These are phyloP conservation scores for Temnothorax rugatulus DNA, from an alignment of 2,888 invertebrate genomes.

Conservation along the genomic window DNA sequence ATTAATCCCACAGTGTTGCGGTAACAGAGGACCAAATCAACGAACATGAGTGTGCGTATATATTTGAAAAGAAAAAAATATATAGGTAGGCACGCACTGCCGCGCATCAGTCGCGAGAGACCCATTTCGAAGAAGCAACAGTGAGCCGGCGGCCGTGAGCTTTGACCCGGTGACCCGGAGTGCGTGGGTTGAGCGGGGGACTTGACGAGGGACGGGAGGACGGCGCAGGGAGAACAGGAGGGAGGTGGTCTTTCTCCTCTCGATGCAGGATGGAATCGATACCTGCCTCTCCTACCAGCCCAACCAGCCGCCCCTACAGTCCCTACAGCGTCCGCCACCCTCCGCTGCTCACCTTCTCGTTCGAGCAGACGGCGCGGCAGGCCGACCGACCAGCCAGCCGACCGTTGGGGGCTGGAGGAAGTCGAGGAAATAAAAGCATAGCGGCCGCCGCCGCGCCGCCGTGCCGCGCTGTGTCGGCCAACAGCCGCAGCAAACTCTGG, in stretches of 20 bases:
- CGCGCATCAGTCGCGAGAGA: conserved; percentile 27
- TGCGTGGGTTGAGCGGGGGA: conserved; percentile 73
- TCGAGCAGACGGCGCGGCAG: conserved; percentile 43
- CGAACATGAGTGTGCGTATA: background rate
- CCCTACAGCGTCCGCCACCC: conserved; percentile 52
- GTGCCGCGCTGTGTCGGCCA: conserved; percentile 24
- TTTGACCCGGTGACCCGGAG: conserved; percentile 85
- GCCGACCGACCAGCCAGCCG: conserved; percentile 28
- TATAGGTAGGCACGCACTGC: conserved; percentile 21
- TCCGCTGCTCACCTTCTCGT: conserved; percentile 55
- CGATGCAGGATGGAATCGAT: conserved; percentile 83
- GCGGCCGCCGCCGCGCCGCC: background rate
- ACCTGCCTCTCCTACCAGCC: conserved; percentile 81
- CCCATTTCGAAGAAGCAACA: conserved; percentile 77
- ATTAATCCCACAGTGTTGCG: background rate
- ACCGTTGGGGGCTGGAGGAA: conserved; percentile 23
- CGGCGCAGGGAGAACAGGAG: conserved; percentile 6
- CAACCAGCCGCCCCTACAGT: conserved; percentile 67
- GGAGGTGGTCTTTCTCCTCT: conserved; percentile 70
- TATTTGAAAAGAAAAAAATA: background rate
- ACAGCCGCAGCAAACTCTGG: conserved; percentile 35
- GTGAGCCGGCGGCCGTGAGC: conserved; percentile 84
- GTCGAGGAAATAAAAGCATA: conserved; percentile 54
- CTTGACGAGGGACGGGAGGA: conserved; percentile 20
- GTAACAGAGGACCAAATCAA: background rate